Base-by-base conservation (phyloP, 1,140 invertebrate species). In the Doryteuthis pealeii region DNA sequence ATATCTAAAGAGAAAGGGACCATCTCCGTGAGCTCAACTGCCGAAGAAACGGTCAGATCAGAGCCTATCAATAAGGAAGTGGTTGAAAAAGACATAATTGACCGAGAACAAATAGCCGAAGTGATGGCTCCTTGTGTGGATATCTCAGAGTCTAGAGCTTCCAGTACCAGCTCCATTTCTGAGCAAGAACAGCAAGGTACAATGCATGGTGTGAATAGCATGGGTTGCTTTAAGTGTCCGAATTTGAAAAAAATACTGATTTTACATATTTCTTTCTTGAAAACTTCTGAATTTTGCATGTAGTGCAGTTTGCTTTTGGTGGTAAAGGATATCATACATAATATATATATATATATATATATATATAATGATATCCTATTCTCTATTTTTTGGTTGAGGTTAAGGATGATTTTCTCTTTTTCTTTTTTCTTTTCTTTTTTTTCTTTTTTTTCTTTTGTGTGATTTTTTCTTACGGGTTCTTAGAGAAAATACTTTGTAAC, bases 111-210 rank as follows among this genome's bases (percentile, higher is more conserved):
- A 62, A 18, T 28, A 22, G 10, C 54, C 6, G 18, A 62, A 62
- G 66, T 68, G 66, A 68, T 33, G 28, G 66, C 66, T 33, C 66
- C 66, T 6, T 68, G 66, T 68, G 66, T 68, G 28, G 66, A 68
- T 31, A 32, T 68, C 18, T 6, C 66, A 26, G 66, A n/a, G 14
- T 33, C 70, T 22, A 31, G 35, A 30, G 22, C 70, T 33, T 71
- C 70, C 18, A 54, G 45, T 43, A 33, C 18, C 32, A 71, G 70
- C 70, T 54, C 35, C 30, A 71, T 35, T 33, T 70, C 30, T 32
- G 74, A 74, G 4, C 43, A 26, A 30, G 74, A 74, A n/a, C 45
- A 58, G n/a, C 12, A 72, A 72, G 71, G 74, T 74, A 62, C 10
- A 54, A 43, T 35, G 45, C 69, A 26, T 31, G 43, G 54, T 22